Percentiles rank a stretch among this genome's conserved stretches.
Conservation (phyloP, 2,113 vertebrate genomes). For the Hemiprocne comata region DNA sequence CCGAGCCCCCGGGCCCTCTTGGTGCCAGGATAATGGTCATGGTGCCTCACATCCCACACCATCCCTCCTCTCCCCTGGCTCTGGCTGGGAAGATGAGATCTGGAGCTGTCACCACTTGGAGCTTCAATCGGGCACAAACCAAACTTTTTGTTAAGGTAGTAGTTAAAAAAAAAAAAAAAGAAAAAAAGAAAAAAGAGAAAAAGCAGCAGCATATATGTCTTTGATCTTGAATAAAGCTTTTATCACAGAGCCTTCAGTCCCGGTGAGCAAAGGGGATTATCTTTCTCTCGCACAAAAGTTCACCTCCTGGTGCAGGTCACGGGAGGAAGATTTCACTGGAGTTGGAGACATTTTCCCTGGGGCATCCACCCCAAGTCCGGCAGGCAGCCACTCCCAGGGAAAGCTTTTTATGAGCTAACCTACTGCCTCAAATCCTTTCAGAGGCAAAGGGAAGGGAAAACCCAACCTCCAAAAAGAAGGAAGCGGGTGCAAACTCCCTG, state of each 20-base stretch:
- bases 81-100: neutral
- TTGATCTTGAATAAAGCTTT: slow-evolving; percentile 67
- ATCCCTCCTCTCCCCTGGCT: neutral
- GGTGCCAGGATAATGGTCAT: neutral
- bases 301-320: slow-evolving; percentile 50
- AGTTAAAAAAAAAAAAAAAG: neutral
- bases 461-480: neutral
- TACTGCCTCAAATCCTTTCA: neutral
- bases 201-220: neutral
- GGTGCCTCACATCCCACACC: neutral
- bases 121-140: neutral
- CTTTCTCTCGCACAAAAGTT: slow-evolving; percentile 54
- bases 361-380: slow-evolving; percentile 7
- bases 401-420: slow-evolving; percentile 39
- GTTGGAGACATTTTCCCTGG: neutral
- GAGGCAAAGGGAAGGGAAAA: neutral
- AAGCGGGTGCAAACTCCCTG: neutral
- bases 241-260: slow-evolving; percentile 54
- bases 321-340: slow-evolving; percentile 47
- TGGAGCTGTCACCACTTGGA: neutral
- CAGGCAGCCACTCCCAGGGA: neutral
- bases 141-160: slow-evolving; percentile 29
- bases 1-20: neutral
- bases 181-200: neutral
- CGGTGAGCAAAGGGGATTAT: slow-evolving; percentile 58